Evolutionary conservation across 2,888 invertebrate genomes (phyloP), one percentile per base, ranked within the genome.

Genomic region (Cheilosia vulpina): DNA sequence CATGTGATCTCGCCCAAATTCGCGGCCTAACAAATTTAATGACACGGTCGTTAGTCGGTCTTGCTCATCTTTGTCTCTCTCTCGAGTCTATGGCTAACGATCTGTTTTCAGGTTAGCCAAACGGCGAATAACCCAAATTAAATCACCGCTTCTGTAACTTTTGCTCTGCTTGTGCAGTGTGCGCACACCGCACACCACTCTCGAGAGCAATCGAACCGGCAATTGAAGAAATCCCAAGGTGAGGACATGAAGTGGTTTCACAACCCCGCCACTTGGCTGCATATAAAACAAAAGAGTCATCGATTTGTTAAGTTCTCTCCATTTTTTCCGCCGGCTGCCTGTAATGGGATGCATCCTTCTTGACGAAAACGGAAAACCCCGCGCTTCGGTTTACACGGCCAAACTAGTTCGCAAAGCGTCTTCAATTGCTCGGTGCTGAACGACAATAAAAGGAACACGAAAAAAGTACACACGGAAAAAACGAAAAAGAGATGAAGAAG

Each of bases 201-300:
- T 66, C 47, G 47, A 68, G 79, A 75, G 83, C 68, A 84, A 79
- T 79, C 73, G 73, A 79, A 79, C 47, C 47, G 65, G 65, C 80
- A 75, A 76, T 85, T 75, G 69, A 76, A 85, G 65, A 79, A 84
- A 66, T 79, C 79, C 84, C 81, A 85, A 85, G 80, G 81, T 85
- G 81, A 80, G 60, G 76, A 80, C 75, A 80, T 60, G 27, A 60
- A 69, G 80, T 80, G 84, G 84, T 85, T 81, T 71, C 66, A 85
- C 71, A 66, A 79, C 38, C 60, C 60, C 60, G 21, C 66, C 57
- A 75, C 66, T 80, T 72, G 80, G 80, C 47, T 60, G 80, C 69
- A 68, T 75, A 53, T 58, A 75, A 85, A 80, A 85, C 84, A 85
- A 85, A 85, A 85, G 80, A 85, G 66, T 85, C 81, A 81, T 85